Percentiles rank a stretch among this genome's conserved stretches.
These are phyloP conservation scores for Platyscapa corneri DNA, from an alignment of 1,140 invertebrate species.

Conservation along the genomic window DNA sequence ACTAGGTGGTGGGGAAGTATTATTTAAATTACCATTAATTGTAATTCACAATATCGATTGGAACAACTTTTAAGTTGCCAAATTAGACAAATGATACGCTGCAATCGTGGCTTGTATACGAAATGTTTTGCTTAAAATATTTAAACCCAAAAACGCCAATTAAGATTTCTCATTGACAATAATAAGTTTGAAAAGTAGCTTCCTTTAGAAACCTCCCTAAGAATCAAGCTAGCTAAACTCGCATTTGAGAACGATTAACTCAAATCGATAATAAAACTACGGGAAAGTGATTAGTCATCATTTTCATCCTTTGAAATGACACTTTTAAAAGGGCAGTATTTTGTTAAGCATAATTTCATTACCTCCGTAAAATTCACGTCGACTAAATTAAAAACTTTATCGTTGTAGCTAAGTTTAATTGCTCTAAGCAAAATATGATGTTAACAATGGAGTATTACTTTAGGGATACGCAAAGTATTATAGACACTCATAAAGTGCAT, in stretches of 20 bases:
- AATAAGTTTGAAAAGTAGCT: too few relatives aligned
- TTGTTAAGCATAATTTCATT: background rate
- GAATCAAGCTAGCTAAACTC: background rate
- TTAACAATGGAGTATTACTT: background rate
- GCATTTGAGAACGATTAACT: background rate
- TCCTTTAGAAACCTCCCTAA: too few relatives aligned
- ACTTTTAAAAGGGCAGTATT: background rate
- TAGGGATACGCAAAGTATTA: background rate
- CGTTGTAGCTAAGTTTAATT: background rate
- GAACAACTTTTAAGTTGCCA: background rate
- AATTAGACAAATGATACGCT: too few relatives aligned
- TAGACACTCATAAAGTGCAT: background rate
- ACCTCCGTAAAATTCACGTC: background rate
- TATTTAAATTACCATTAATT: background rate
- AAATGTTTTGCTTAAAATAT: too few relatives aligned
- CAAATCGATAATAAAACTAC: background rate
- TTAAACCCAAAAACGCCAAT: too few relatives aligned
- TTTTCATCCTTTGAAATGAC: background rate
- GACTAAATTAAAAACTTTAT: background rate
- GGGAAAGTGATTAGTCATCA: background rate
- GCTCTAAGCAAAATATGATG: background rate
- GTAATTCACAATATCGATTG: background rate
- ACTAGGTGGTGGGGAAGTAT: background rate
- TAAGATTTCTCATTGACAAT: too few relatives aligned
- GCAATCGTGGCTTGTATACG: too few relatives aligned